Evolutionary conservation across 2,888 invertebrate genomes (phyloP), one percentile per base, ranked within the genome.

Genomic region (Drosophila meridiana): DNA sequence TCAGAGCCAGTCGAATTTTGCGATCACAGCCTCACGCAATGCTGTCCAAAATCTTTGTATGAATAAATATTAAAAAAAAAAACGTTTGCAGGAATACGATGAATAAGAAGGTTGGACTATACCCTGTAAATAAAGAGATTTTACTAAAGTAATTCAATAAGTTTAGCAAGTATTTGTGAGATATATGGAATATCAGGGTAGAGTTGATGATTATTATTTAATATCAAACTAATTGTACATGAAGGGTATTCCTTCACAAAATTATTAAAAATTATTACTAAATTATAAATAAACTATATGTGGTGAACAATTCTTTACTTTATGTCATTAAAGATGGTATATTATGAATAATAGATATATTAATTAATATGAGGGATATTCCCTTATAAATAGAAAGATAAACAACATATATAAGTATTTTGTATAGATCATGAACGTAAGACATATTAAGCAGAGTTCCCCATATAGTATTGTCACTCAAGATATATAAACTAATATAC

Each of bases 11-110:
- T 50, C 34, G 57, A 26, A 64, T 20, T 61, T 69, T 58, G 58
- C 77, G 53, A 52, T 48, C 62, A 68, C 55, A 64, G 68, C 64
- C 60, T 52, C 84, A 83, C 83, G 83, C 85, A 82, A 81, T 63
- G 60, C 36, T 14, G 32, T 34, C 60, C 62, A 60, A 38, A 71
- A 82, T 30, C 53, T 60, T 64, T 66, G 61, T 78, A 69, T 78
- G 66, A 80, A 77, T 77, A 77, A 77, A 77, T 69, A 79, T 73
- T 55, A 48, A 48, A 45, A 43, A 36, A 67, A 62, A 69, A 62
- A 64, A 67, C 64, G 28, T 8, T 52, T 6, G n/a, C 28, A 38
- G 8, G n/a, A 34, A 26, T 40, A 32, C 14, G 8, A 6, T 6
- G 14, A 26, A 1, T 11, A 11, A 53, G 34, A 14, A 4, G 28